Conservation (phyloP, 2,888 invertebrate genomes). For the Tipula helvola region DNA sequence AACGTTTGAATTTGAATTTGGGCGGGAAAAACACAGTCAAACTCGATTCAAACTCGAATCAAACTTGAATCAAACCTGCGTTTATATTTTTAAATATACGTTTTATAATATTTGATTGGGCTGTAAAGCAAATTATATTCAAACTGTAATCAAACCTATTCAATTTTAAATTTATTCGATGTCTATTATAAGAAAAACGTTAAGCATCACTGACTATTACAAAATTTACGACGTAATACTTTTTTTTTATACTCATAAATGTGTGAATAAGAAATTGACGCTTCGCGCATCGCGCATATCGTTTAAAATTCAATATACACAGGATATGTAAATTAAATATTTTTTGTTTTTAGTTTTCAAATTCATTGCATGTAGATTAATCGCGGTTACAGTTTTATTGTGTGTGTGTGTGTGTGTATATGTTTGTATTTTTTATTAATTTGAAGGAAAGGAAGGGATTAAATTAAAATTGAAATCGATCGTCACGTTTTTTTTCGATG, state of each 20-base stretch:
- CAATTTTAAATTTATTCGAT: no score
- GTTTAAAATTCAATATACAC: not conserved
- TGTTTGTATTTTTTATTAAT: not conserved
- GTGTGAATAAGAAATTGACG: not conserved
- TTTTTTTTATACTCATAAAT: not conserved
- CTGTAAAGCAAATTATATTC: no score
- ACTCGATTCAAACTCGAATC: no score
- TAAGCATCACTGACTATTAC: not conserved
- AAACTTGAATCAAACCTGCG: no score
- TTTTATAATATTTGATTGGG: no score
- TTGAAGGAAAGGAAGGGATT: not conserved
- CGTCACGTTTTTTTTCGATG: not conserved
- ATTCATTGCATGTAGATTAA: not conserved
- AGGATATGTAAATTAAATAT: not conserved
- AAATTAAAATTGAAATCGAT: not conserved
- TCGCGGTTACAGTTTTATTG: not conserved
- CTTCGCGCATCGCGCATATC: not conserved
- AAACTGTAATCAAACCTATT: no score
- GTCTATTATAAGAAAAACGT: not conserved
- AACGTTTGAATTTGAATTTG: no score
- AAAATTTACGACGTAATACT: not conserved
- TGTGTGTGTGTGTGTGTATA: not conserved
- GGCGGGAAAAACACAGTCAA: no score
- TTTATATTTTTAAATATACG: no score
- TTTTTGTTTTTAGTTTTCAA: not conserved